Evolutionary conservation across 2,113 vertebrate species (phyloP).

Genomic region (Pyrgilauda ruficollis): DNA sequence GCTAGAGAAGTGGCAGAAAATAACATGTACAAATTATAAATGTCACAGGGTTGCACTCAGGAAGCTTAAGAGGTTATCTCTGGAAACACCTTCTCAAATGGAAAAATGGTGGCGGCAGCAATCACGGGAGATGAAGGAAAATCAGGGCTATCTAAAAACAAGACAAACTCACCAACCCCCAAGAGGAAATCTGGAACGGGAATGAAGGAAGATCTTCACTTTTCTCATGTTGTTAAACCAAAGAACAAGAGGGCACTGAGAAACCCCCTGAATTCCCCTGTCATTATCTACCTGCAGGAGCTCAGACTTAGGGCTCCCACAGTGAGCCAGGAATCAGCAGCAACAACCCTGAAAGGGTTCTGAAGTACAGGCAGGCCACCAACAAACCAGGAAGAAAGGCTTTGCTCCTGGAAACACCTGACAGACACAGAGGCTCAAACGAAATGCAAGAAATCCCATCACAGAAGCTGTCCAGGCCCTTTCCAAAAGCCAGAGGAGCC

Average conservation of each 20-base stretch:
- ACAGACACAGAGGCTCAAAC: background rate
- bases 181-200: background rate
- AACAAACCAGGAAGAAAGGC: background rate
- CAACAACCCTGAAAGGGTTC: background rate
- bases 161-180: background rate
- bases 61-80: constrained; percentile 33
- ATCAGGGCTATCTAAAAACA: background rate
- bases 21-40: constrained; percentile 11
- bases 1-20: constrained; percentile 4
- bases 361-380: background rate
- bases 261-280: background rate
- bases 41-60: background rate
- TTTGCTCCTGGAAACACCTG: background rate
- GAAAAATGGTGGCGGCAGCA: background rate
- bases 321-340: background rate
- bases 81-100: constrained; percentile 43
- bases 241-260: background rate
- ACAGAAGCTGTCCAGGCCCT: background rate
- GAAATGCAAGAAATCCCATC: background rate
- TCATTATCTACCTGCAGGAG: background rate
- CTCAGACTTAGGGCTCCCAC: background rate
- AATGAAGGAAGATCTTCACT: background rate
- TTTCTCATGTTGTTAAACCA: background rate
- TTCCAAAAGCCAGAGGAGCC: background rate
- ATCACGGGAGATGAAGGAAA: background rate